A percentile compares a stretch with the other conserved stretches of the same genome.
phyloP scores from a whole-genome alignment of 2,797 vertebrate genomes.

The Carapus acus region DNA sequence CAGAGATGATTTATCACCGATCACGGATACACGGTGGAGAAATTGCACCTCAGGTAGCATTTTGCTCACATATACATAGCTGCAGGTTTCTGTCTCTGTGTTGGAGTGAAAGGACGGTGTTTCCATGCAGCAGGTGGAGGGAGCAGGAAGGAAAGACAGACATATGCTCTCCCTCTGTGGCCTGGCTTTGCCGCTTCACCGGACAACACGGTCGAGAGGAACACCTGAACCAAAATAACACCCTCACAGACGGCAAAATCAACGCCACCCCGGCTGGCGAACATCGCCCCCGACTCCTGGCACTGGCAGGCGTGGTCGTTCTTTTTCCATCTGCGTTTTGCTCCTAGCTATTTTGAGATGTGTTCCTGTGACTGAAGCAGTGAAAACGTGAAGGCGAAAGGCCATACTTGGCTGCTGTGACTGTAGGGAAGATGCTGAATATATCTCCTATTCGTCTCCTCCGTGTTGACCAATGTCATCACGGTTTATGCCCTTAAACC shows the following conservation, averaged over 20 bases:
- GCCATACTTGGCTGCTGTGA: conserved; percentile 40
- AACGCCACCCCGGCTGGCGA: conserved; percentile 24
- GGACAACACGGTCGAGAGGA: conserved; percentile 49
- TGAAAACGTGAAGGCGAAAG: conserved; percentile 37
- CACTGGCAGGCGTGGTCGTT: conserved; percentile 11
- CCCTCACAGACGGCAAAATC: conserved; percentile 24
- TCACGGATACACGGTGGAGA: no score
- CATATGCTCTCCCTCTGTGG: conserved; percentile 63
- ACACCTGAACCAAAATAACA: conserved; percentile 51
- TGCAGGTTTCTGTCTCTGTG: no score
- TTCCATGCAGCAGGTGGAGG: conserved; percentile 59
- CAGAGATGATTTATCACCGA: no score
- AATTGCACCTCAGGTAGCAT: no score
- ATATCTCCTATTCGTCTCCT: conserved; percentile 51
- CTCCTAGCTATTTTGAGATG: conserved; percentile 50
- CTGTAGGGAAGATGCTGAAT: conserved; percentile 56
- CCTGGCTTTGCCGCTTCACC: conserved; percentile 51
- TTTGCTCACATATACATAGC: no score
- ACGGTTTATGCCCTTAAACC: conserved; percentile 51
- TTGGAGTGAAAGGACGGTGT: no score
- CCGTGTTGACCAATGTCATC: conserved; percentile 59
- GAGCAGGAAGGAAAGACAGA: conserved; percentile 53
- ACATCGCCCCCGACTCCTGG: conserved; percentile 23
- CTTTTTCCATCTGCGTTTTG: conserved; percentile 13
- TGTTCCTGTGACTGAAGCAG: conserved; percentile 33